These are phyloP conservation scores for Heliocidaris erythrogramma DNA, from an alignment of 35 echinoderm and acorn worm species.

Conservation along the genomic window DNA sequence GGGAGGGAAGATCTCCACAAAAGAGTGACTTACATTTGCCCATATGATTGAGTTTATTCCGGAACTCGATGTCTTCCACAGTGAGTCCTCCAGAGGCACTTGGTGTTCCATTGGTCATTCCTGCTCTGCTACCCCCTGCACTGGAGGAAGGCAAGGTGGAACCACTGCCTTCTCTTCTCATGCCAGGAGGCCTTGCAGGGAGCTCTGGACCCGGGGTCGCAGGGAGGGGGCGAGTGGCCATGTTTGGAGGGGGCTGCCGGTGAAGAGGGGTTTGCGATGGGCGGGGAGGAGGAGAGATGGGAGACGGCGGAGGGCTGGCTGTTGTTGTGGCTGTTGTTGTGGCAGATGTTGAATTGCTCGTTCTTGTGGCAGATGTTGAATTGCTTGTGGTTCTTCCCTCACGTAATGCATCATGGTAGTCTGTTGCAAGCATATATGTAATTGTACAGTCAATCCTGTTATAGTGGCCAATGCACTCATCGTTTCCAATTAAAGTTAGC, in stretches of 20 bases:
- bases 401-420: conserved; percentile 23
- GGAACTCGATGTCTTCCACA: conserved; percentile 56
- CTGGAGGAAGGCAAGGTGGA: background rate
- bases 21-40: conserved; percentile 60
- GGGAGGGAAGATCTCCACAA: background rate
- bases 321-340: too few relatives aligned
- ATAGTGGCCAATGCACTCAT: too few relatives aligned
- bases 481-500: too few relatives aligned
- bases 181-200: background rate
- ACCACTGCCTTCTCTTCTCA: conserved; percentile 19
- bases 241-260: background rate
- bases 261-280: background rate
- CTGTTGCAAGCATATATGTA: background rate
- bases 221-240: conserved; percentile 39
- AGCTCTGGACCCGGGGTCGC: conserved; percentile 27
- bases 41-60: conserved; percentile 69
- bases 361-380: too few relatives aligned
- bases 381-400: background rate
- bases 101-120: background rate
- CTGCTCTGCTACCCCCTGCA: conserved; percentile 16
- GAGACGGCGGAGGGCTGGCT: too few relatives aligned
- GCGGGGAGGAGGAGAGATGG: background rate
- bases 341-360: too few relatives aligned
- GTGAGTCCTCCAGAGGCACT: conserved; percentile 30
- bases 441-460: too few relatives aligned